phyloP scores from a whole-genome alignment of 2,888 invertebrate genomes.

The Busseola fusca region DNA sequence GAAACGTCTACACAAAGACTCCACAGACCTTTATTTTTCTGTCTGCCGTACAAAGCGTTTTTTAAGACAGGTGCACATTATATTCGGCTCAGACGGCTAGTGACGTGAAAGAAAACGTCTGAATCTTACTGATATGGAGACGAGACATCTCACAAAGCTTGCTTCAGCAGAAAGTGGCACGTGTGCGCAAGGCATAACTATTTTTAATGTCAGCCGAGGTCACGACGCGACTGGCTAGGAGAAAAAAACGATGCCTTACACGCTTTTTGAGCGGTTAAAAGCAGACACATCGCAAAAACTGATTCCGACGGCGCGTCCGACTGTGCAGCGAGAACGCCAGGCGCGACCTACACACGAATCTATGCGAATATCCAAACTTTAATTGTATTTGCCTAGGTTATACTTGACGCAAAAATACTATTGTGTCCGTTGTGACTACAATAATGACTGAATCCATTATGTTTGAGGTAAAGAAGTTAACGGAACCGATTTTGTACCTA shows the following conservation, averaged over 20 bases:
- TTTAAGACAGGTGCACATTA: slow-evolving; percentile 56
- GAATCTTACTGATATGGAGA: slow-evolving; percentile 51
- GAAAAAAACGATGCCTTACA: slow-evolving; percentile 81
- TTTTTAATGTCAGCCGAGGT: slow-evolving; percentile 85
- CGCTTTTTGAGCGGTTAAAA: slow-evolving; percentile 77
- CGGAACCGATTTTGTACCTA: slow-evolving; percentile 7
- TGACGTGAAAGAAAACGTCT: slow-evolving; percentile 38
- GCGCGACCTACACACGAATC: slow-evolving; percentile 58
- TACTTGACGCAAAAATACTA: slow-evolving; percentile 27
- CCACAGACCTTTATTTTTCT: slow-evolving; percentile 48
- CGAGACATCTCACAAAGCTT: slow-evolving; percentile 52
- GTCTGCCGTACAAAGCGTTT: slow-evolving; percentile 44
- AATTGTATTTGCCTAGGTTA: slow-evolving; percentile 55
- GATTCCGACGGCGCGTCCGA: slow-evolving; percentile 69
- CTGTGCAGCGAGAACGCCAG: slow-evolving; percentile 47
- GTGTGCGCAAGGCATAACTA: slow-evolving; percentile 80
- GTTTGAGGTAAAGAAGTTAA: slow-evolving; percentile 11
- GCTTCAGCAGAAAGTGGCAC: slow-evolving; percentile 68
- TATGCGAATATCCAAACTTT: slow-evolving; percentile 41
- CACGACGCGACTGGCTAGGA: slow-evolving; percentile 79
- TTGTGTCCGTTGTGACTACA: slow-evolving; percentile 9
- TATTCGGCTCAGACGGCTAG: slow-evolving; percentile 44
- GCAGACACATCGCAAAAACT: slow-evolving; percentile 83
- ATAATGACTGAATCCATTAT: slow-evolving; percentile 14
- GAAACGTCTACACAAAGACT: slow-evolving; percentile 45